Evolutionary conservation across 2,113 vertebrate species (phyloP), one percentile per base, ranked within the genome.

Genomic region (Halcyon malimbica): DNA sequence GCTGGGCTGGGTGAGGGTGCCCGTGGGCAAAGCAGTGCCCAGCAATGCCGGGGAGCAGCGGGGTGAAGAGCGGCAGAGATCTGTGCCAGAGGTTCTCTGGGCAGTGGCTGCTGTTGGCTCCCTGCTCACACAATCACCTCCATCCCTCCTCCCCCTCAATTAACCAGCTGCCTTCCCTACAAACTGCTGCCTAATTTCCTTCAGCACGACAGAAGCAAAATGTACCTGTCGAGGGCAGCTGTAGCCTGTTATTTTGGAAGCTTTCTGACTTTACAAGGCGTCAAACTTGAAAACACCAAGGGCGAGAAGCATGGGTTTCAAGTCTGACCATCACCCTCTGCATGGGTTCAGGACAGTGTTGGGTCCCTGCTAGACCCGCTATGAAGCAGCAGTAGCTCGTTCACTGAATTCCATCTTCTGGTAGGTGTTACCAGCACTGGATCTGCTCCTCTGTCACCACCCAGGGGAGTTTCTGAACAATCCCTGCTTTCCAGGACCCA

Each of bases 321-420:
- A 37, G 18, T 21, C 59, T 64, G 39, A 35, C 26, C 48, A 13
- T 24, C 57, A 5, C 5, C 16, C 68, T 10, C 39, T 10, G 39
- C 8, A 6, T 31, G 0, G 11, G 48, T 12, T 54, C 20, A 11
- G 48, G 59, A 5, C 57, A 64, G 48, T 0, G 16, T 19, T 1
- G 6, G 53, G 25, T 64, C 26, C 57, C 39, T 3, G 5, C 62
- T 50, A 51, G 24, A 29, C 29, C 42, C 1, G 1, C 50, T 2
- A 2, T 13, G 14, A 41, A 23, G 51, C 41, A 46, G 59, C 26
- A 19, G 41, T 5, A 31, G 53, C 44, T 51, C 29, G 5, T 28
- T 17, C 46, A 13, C 65, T 18, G 44, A 23, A 26, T 41, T 23
- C 13, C 24, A 11, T 15, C 28, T 51, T 35, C 15, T 18, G 9